Base-by-base conservation (phyloP, 1,140 invertebrate genomes). In the Pseudomyrmex pallidus region DNA sequence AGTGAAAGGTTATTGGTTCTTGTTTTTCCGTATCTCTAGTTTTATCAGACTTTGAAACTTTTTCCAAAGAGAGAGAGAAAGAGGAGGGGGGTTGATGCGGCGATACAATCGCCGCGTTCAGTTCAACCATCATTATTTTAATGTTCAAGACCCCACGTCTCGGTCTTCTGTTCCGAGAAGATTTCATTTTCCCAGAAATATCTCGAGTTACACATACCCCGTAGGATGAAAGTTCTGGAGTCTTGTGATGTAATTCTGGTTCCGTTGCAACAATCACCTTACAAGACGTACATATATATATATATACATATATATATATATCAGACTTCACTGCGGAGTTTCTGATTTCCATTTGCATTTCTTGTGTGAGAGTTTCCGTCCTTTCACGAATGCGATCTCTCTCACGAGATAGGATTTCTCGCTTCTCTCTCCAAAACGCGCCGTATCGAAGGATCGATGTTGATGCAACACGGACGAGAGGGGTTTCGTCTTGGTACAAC, bases 401-500 rank as follows among this genome's bases (percentile, higher is more conserved):
- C 20, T 5, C 10, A 15, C 13, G 15, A 22, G 15, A 20, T n/a
- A 13, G 10, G n/a, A 13, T 25, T 59, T 48, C 8, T 48, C 8
- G 12, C 54, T 48, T 17, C 22, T 78, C 46, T 67, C 10, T 35
- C 5, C 54, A n/a, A 68, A n/a, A 70, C 20, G 52, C 74, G 13
- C 22, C 35, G 10, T n/a, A 50, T 77, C 25, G 20, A 77, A 46
- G 25, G 22, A 5, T 12, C 56, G 22, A 8, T 48, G 54, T 35
- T 48, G 44, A 44, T 66, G 44, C 25, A 17, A 17, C 50, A 10
- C 17, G 44, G 44, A 54, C 62, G 48, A 56, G 35, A 35, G 35
- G 25, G 8, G 25, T 25, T 44, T 17, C 63, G 57, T 68, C 70
- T 74, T 66, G 22, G 56, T 17, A 61, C 25, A 62, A 70, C 76